Evolutionary conservation across 2,888 invertebrate species (phyloP).

Genomic region (Eurois occulta): DNA sequence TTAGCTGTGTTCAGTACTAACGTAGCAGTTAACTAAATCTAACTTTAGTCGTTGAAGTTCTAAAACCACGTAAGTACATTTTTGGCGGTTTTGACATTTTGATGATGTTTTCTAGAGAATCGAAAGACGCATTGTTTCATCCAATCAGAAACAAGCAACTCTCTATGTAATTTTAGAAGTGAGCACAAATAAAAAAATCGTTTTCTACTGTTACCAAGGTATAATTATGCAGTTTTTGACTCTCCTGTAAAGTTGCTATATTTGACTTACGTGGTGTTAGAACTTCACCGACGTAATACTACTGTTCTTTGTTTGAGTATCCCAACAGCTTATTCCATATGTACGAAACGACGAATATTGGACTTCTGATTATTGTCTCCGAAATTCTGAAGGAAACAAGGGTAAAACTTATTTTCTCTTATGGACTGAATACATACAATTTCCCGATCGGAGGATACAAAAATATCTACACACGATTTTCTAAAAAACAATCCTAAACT

Average conservation of each 20-base stretch:
- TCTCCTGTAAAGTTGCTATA: too few relatives aligned
- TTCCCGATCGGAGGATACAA: constrained; percentile 1
- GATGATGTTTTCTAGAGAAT: too few relatives aligned
- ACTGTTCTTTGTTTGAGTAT: background rate
- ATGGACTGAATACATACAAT: constrained; percentile 20
- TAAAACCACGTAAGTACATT: too few relatives aligned
- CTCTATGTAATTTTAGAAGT: too few relatives aligned
- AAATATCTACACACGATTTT: constrained; percentile 19
- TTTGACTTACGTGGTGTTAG: too few relatives aligned
- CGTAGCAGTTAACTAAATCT: background rate
- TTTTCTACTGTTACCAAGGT: too few relatives aligned
- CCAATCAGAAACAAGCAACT: too few relatives aligned
- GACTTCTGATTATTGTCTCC: constrained; percentile 20
- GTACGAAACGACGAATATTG: constrained; percentile 7
- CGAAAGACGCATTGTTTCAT: too few relatives aligned
- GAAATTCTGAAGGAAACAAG: constrained; percentile 25
- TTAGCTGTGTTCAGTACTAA: background rate
- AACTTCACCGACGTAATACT: background rate
- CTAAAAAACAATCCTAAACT: constrained; percentile 44
- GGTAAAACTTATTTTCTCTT: constrained; percentile 22
- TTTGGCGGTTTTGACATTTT: too few relatives aligned
- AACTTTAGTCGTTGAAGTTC: too few relatives aligned
- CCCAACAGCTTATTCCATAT: background rate
- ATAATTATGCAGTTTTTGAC: too few relatives aligned
- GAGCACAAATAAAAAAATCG: too few relatives aligned